These are phyloP conservation scores for Bellardia bayeri DNA, from an alignment of 2,888 invertebrate genomes.

Conservation along the genomic window DNA sequence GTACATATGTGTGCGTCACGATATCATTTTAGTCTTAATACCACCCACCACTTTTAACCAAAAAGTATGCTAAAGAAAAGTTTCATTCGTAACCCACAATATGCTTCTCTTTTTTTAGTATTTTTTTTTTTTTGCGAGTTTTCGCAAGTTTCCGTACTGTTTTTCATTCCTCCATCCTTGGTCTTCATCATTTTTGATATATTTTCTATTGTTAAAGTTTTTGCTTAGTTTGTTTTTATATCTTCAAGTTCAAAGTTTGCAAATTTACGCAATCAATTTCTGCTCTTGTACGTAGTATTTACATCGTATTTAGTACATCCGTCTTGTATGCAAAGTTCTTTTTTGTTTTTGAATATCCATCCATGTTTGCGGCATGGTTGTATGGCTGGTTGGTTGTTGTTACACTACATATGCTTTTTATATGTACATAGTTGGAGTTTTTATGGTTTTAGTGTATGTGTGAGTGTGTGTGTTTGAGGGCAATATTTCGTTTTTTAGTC, in stretches of 20 bases:
- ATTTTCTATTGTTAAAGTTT: constrained; percentile 6
- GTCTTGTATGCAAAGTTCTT: constrained; percentile 23
- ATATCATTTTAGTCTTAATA: constrained; percentile 49
- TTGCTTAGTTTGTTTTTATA: constrained; percentile 38
- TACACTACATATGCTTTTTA: not conserved
- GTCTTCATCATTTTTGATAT: not conserved
- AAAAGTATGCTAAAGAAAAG: constrained; percentile 49
- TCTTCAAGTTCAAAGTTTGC: constrained; percentile 70
- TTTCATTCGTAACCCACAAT: constrained; percentile 39
- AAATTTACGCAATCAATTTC: constrained; percentile 68
- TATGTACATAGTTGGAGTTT: constrained; percentile 2
- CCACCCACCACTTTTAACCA: not conserved
- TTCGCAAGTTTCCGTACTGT: not conserved
- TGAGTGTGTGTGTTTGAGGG: not conserved
- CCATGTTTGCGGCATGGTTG: constrained; percentile 12
- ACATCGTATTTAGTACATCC: not conserved
- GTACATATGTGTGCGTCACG: constrained; percentile 36
- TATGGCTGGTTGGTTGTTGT: not conserved
- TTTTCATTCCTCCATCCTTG: not conserved
- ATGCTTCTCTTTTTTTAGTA: constrained; percentile 3
- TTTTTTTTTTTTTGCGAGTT: not conserved
- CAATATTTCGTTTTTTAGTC: not conserved
- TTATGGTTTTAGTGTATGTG: not conserved
- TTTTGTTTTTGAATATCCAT: not conserved
- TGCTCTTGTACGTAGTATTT: constrained; percentile 28